Evolutionary conservation across 2,113 vertebrate species (phyloP).

Genomic region (Anseranas semipalmata): DNA sequence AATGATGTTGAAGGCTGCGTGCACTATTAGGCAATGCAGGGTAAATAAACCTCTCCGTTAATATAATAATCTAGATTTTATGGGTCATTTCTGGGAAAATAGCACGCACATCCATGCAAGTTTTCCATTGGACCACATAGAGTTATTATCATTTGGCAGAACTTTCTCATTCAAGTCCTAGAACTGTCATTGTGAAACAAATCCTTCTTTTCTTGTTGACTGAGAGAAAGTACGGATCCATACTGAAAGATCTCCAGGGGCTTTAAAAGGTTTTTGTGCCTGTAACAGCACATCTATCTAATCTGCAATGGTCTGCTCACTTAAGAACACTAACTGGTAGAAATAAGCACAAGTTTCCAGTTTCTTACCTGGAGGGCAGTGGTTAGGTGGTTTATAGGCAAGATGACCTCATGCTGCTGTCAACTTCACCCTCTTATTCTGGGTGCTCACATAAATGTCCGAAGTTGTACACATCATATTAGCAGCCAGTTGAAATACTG

Average conservation of each 20-base stretch:
- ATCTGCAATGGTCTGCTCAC: background rate
- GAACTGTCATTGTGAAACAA: slow-evolving; percentile 39
- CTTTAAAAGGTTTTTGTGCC: background rate
- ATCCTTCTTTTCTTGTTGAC: background rate
- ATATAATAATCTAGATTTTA: background rate
- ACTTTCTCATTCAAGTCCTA: slow-evolving; percentile 21
- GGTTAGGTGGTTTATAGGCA: background rate
- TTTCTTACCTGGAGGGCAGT: slow-evolving; percentile 47
- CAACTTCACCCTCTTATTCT: slow-evolving; percentile 18
- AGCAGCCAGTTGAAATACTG: slow-evolving; percentile 10
- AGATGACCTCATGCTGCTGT: slow-evolving; percentile 2
- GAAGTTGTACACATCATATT: slow-evolving; percentile 24
- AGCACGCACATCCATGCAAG: background rate
- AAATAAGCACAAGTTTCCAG: slow-evolving; percentile 42
- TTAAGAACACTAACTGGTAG: background rate
- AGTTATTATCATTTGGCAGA: background rate
- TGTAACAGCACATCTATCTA: slow-evolving; percentile 7
- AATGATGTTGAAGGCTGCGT: background rate
- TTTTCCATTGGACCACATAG: background rate
- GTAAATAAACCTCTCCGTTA: slow-evolving; percentile 9
- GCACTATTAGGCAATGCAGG: background rate
- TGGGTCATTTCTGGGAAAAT: background rate
- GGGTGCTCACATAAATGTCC: background rate
- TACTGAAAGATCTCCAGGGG: slow-evolving; percentile 28
- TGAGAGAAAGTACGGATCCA: background rate